A percentile compares a stretch with the other conserved stretches of the same genome.
phyloP scores from a whole-genome alignment of 1,140 invertebrate genomes.

The Hylaeus volcanicus region DNA sequence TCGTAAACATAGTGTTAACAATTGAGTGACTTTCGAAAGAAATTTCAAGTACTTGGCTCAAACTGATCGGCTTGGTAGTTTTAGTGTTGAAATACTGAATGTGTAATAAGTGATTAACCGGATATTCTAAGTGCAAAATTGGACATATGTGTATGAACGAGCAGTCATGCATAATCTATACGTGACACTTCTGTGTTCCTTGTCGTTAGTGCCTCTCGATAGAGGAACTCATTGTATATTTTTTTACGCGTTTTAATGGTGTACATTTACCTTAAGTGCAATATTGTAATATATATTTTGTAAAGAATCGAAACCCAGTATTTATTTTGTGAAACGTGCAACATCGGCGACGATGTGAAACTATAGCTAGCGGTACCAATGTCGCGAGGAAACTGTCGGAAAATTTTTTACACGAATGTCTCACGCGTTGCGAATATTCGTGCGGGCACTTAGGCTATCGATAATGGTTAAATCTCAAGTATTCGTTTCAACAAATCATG shows the following conservation, averaged over 20 bases:
- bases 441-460: not conserved
- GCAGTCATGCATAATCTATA: constrained; percentile 45
- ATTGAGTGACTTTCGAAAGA: too few relatives aligned
- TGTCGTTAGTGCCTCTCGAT: constrained; percentile 64
- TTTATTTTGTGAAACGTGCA: constrained; percentile 60
- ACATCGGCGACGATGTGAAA: constrained; percentile 57
- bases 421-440: not conserved
- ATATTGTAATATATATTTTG: constrained; percentile 68
- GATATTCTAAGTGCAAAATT: constrained; percentile 49
- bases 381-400: constrained; percentile 20
- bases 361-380: constrained; percentile 39
- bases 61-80: too few relatives aligned
- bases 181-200: constrained; percentile 63
- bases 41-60: too few relatives aligned
- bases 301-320: constrained; percentile 59
- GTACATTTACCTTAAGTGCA: constrained; percentile 65
- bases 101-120: constrained; percentile 32
- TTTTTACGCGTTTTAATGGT: constrained; percentile 65
- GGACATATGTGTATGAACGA: constrained; percentile 42
- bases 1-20: too few relatives aligned
- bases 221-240: constrained; percentile 65
- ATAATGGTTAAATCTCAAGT: constrained; percentile 39
- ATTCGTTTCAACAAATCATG: constrained; percentile 24
- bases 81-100: constrained; percentile 29
- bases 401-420: constrained; percentile 53